phyloP scores from a whole-genome alignment of 2,888 invertebrate genomes.

The Drosophila atroscutellata region DNA sequence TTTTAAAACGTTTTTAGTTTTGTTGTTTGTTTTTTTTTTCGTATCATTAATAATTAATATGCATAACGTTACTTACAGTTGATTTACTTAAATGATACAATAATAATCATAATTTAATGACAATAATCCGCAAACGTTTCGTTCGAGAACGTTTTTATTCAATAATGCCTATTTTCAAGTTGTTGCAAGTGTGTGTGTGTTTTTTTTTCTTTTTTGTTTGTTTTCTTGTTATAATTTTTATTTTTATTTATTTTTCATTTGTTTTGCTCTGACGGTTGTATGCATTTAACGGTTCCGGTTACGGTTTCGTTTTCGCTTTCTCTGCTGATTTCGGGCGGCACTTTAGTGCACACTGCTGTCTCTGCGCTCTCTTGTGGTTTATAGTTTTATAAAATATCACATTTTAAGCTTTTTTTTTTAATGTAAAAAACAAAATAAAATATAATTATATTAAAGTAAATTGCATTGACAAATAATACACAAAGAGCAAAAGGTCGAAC shows the following conservation, averaged over 20 bases:
- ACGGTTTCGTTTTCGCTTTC: conserved; percentile 22
- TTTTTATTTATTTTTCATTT: conserved; percentile 14
- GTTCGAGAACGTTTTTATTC: conserved; percentile 25
- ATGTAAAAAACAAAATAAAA: conserved; percentile 18
- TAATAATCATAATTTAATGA: conserved; percentile 71
- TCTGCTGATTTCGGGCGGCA: conserved; percentile 33
- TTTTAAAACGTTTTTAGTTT: conserved; percentile 61
- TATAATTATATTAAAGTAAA: conserved; percentile 26
- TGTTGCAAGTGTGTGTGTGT: conserved; percentile 26
- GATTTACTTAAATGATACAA: conserved; percentile 68
- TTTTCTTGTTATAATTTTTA: conserved; percentile 1
- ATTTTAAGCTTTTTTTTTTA: conserved; percentile 84
- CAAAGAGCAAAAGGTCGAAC: conserved; percentile 8
- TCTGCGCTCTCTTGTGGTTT: conserved; percentile 50
- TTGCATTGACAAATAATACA: conserved; percentile 21
- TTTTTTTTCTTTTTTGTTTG: conserved; percentile 9
- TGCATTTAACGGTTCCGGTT: conserved; percentile 13
- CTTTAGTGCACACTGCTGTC: conserved; percentile 35
- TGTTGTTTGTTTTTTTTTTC: conserved; percentile 26
- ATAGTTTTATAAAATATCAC: conserved; percentile 85
- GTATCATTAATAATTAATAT: conserved; percentile 67
- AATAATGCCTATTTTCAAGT: conserved; percentile 43
- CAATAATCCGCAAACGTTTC: conserved; percentile 61
- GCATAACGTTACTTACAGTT: conserved; percentile 81
- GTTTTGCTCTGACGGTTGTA: conserved; percentile 42